A percentile compares a stretch with the other conserved stretches of the same genome.
Conservation (phyloP, 2,888 invertebrate genomes). For the Orgyia antiqua region DNA sequence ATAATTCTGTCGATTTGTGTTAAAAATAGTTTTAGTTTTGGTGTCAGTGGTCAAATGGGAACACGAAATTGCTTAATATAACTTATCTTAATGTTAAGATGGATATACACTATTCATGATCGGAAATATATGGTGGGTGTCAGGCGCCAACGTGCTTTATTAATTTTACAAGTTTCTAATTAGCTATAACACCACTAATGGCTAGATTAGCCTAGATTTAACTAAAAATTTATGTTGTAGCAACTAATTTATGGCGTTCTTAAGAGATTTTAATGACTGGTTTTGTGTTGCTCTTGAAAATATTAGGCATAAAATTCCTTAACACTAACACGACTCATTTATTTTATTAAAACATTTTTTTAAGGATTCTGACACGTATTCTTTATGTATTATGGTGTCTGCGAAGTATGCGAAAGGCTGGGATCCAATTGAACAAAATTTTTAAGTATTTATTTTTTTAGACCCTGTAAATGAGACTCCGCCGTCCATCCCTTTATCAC, state of each 20-base stretch:
- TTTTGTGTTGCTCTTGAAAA: neutral
- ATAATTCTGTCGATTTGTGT: slow-evolving; percentile 13
- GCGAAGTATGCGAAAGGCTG: too few species aligned
- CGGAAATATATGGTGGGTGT: slow-evolving; percentile 14
- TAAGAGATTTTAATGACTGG: neutral
- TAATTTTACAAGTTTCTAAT: slow-evolving; percentile 14
- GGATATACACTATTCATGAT: neutral
- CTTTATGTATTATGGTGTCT: too few species aligned
- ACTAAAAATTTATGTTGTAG: neutral
- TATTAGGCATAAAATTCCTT: too few species aligned
- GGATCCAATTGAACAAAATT: too few species aligned
- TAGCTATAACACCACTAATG: slow-evolving; percentile 13
- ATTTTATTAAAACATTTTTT: too few species aligned
- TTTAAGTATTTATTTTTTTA: too few species aligned
- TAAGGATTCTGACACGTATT: too few species aligned
- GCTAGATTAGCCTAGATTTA: slow-evolving; percentile 12
- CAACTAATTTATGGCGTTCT: neutral
- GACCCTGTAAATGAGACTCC: too few species aligned
- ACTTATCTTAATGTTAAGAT: neutral
- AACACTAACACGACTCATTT: too few species aligned
- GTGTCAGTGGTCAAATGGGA: slow-evolving; percentile 12
- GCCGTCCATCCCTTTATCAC: too few species aligned
- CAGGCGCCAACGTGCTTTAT: slow-evolving; percentile 18
- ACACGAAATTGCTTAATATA: slow-evolving; percentile 16
- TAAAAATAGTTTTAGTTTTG: slow-evolving; percentile 16